Evolutionary conservation across 2,888 invertebrate genomes (phyloP).

Genomic region (Coecobrya sp.): DNA sequence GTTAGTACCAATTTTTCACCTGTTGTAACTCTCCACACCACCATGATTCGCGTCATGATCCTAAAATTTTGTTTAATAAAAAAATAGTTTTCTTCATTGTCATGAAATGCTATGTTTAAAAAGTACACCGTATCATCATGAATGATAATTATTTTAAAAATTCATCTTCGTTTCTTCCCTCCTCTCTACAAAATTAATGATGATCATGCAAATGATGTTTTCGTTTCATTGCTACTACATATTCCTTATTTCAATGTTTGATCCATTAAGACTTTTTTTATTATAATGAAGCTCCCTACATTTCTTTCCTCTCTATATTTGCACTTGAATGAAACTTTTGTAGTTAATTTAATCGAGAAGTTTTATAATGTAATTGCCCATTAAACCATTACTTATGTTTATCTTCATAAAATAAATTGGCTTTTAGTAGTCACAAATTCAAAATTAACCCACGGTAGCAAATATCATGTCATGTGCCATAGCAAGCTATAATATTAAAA

Average conservation of each 20-base stretch:
- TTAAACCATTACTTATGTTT: constrained; percentile 70
- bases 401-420: constrained; percentile 68
- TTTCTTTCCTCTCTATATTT: background rate
- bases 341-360: constrained; percentile 64
- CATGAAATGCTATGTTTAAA: background rate
- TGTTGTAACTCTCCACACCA: background rate
- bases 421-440: constrained; percentile 39
- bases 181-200: background rate
- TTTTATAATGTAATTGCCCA: constrained; percentile 66
- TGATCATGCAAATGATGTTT: background rate
- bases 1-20: constrained; percentile 52
- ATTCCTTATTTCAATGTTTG: background rate
- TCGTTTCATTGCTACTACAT: background rate
- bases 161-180: background rate
- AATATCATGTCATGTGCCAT: background rate
- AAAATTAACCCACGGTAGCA: background rate
- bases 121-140: background rate
- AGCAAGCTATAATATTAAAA: background rate
- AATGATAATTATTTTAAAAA: constrained; percentile 17
- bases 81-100: background rate
- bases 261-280: background rate
- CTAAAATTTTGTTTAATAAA: background rate
- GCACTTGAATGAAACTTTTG: background rate
- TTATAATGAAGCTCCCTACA: background rate
- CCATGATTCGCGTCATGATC: constrained; percentile 16